A percentile compares a stretch with the other conserved stretches of the same genome.
These are phyloP conservation scores for Madoqua kirkii DNA, from an alignment of 2,113 vertebrate species.

Conservation along the genomic window DNA sequence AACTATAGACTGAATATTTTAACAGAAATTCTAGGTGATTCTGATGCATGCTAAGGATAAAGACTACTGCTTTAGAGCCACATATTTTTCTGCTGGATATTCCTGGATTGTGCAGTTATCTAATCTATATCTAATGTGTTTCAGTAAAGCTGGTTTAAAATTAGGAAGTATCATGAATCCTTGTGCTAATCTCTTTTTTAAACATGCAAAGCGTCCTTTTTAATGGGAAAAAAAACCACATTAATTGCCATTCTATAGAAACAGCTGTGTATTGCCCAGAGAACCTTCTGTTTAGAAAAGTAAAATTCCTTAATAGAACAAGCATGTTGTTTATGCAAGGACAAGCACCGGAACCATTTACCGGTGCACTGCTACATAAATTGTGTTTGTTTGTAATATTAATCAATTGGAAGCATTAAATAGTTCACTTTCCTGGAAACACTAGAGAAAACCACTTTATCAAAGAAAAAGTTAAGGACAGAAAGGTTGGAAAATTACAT, in stretches of 20 bases:
- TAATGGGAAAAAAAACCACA: slow-evolving; percentile 10
- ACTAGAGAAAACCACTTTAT: slow-evolving; percentile 22
- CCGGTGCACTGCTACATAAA: slow-evolving; percentile 28
- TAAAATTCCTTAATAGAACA: slow-evolving; percentile 31
- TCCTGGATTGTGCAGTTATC: not conserved
- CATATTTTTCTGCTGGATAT: not conserved
- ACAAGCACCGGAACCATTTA: not conserved
- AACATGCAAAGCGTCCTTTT: slow-evolving; percentile 6
- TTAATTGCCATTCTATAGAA: slow-evolving; percentile 49
- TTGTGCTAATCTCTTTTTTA: not conserved
- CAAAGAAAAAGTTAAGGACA: slow-evolving; percentile 12
- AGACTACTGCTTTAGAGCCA: not conserved
- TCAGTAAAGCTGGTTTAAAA: slow-evolving; percentile 16
- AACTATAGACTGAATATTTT: not conserved
- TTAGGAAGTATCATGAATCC: not conserved
- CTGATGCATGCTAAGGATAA: not conserved
- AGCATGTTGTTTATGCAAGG: slow-evolving; percentile 23
- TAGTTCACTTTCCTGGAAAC: slow-evolving; percentile 31
- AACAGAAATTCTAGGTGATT: not conserved
- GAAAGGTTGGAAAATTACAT: slow-evolving; percentile 24
- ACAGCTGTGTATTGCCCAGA: not conserved
- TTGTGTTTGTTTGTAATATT: slow-evolving; percentile 41
- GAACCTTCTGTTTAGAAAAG: slow-evolving; percentile 34
- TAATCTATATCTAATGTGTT: not conserved
- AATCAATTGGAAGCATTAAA: slow-evolving; percentile 40